Base-by-base conservation (phyloP, 2,797 vertebrate species). In the Argentina silus region DNA sequence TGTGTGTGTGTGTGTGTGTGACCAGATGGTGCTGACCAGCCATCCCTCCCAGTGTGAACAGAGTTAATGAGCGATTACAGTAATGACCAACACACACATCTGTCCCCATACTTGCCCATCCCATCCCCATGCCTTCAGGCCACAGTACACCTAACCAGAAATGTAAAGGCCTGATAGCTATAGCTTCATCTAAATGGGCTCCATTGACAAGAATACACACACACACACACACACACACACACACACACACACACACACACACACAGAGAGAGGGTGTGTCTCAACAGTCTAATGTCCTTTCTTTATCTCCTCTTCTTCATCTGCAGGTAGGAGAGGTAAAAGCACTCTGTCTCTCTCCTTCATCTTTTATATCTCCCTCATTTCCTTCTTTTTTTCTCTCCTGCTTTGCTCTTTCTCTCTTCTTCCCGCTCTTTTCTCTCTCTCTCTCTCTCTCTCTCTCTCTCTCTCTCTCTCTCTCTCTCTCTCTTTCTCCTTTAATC, bases 11-110 rank as follows among this genome's bases (percentile, higher is more conserved):
- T 59, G 44, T 50, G 53, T 74, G 61, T 82, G 73, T 76, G 81
- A 89, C 91, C 93, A 94, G 93, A 93, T 93, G 93, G 93, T 80
- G 83, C 72, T 89, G 92, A 92, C 92, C 92, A 92, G 84, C 86
- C 88, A 47, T 89, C 78, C 81, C 86, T 91, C 89, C 88, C 89
- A 85, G 78, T 80, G 81, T 83, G 83, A 87, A 86, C 85, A 89
- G 85, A 89, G 86, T 90, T 92, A 93, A 92, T 92, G 86, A 85
- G 89, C 85, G 83, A 89, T 92, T 91, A 90, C 89, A 88, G 89
- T 93, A 91, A 94, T 92, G 91, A 92, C 86, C 66, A 66, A 83
- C 82, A 78, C 85, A 73, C 88, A 91, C 88, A 90, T 91, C 88
- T 91, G 89, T 87, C 79, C 86, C 82, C 83, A 82, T 87, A 81